Conservation (phyloP, 2,888 invertebrate genomes). For the Teleiodes luculella region DNA sequence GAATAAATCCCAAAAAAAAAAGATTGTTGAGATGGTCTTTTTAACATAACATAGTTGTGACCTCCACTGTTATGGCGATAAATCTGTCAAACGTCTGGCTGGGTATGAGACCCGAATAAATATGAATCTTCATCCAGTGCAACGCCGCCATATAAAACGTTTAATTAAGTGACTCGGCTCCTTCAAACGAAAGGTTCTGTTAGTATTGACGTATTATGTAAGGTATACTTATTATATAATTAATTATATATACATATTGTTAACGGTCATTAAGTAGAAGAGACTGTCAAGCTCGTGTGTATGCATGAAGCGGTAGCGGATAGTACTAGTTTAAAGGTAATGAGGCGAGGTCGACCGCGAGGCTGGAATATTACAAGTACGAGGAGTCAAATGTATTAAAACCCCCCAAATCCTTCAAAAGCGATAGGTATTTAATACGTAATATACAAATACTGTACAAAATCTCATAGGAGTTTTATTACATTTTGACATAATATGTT, state of each 20-base stretch:
- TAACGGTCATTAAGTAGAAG: background rate
- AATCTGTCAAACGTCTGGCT: background rate
- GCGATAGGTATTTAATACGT: too few relatives aligned
- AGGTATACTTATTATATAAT: background rate
- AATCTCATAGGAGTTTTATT: background rate
- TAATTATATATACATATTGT: background rate
- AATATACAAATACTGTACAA: too few relatives aligned
- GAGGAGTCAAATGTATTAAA: constrained; percentile 9
- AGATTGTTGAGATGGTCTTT: too few relatives aligned
- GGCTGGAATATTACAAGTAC: constrained; percentile 11
- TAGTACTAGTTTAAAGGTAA: constrained; percentile 14
- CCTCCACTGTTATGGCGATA: constrained; percentile 12
- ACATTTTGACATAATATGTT: constrained; percentile 4
- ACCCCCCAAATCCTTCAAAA: background rate
- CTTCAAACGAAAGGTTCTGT: background rate
- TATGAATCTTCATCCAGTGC: background rate
- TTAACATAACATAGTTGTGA: background rate
- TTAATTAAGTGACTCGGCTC: constrained; percentile 4
- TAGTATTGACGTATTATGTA: constrained; percentile 4
- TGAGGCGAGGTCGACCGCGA: constrained; percentile 21
- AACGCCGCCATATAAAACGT: constrained; percentile 16
- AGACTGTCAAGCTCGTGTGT: constrained; percentile 15
- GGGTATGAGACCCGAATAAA: constrained; percentile 13
- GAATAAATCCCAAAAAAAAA: too few relatives aligned
- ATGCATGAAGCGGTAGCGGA: constrained; percentile 23